Percentiles rank a stretch among this genome's conserved stretches.
Conservation (phyloP, 2,888 invertebrate genomes). For the Merodon equestris region DNA sequence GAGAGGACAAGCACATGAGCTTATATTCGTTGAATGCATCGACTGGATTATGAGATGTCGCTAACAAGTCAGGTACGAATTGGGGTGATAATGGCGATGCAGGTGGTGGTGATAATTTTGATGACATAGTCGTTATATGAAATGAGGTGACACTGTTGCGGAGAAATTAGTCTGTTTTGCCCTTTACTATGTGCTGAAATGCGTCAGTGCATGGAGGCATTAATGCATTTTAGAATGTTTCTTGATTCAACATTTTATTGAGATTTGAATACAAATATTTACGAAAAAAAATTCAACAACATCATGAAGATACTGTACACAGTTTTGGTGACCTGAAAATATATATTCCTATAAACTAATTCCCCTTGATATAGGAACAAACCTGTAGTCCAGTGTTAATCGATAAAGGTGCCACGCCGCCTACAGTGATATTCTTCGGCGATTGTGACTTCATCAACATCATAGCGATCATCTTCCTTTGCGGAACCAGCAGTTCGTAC, state of each 20-base stretch:
- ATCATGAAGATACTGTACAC: conserved; percentile 73
- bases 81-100: no score
- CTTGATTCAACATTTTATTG: no score
- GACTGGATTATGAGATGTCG: not conserved
- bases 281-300: conserved; percentile 67
- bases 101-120: no score
- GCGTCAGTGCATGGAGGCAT: no score
- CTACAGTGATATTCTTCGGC: conserved; percentile 45
- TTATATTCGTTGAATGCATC: not conserved
- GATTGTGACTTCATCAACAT: conserved; percentile 69
- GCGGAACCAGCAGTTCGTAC: conserved; percentile 57
- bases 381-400: conserved; percentile 70
- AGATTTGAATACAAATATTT: not conserved
- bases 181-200: no score
- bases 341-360: conserved; percentile 38
- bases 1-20: conserved; percentile 18
- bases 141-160: no score
- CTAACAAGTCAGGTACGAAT: no score
- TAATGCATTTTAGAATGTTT: no score
- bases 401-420: conserved; percentile 66
- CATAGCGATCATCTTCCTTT: conserved; percentile 62
- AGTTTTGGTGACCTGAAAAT: conserved; percentile 72
- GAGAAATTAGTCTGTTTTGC: no score
- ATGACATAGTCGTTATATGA: no score
- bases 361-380: conserved; percentile 23